phyloP scores from a whole-genome alignment of 2,888 invertebrate genomes.

The Ophion costatus region DNA sequence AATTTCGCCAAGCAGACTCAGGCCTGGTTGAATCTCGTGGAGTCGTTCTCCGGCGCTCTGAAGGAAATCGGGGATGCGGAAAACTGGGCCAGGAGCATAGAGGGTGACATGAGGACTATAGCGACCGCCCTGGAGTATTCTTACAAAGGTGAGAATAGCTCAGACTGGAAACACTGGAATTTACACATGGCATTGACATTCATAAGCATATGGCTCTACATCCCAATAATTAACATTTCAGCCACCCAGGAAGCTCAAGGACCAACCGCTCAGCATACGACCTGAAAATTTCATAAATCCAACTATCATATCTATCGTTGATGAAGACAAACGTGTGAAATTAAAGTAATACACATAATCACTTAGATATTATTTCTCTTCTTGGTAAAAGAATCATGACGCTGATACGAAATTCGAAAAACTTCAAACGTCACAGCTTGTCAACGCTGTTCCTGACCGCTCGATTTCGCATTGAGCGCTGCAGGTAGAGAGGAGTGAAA shows the following conservation, averaged over 20 bases:
- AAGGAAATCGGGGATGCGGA: slow-evolving; percentile 99
- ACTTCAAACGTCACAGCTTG: too few species aligned
- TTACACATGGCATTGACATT: background rate
- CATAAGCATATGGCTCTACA: background rate
- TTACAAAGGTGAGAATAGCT: slow-evolving; percentile 88
- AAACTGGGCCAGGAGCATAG: slow-evolving; percentile 99
- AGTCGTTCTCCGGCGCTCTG: slow-evolving; percentile 93
- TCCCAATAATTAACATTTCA: slow-evolving; percentile 61
- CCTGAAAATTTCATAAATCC: slow-evolving; percentile 26
- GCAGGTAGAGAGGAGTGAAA: too few species aligned
- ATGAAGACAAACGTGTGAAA: slow-evolving; percentile 5
- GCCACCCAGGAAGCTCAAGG: slow-evolving; percentile 77
- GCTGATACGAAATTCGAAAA: too few species aligned
- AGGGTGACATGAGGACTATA: slow-evolving; percentile 97
- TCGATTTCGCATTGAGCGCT: too few species aligned
- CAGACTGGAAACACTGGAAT: background rate
- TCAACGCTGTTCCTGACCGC: too few species aligned
- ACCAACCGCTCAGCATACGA: slow-evolving; percentile 34
- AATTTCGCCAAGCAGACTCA: slow-evolving; percentile 98
- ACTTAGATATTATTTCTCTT: background rate
- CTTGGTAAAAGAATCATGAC: background rate
- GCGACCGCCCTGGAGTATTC: slow-evolving; percentile 96
- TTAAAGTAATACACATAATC: background rate
- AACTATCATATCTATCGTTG: background rate
- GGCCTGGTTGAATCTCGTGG: slow-evolving; percentile 97